These are phyloP conservation scores for Pogoniulus pusillus DNA, from an alignment of 2,797 vertebrate genomes.

Conservation along the genomic window DNA sequence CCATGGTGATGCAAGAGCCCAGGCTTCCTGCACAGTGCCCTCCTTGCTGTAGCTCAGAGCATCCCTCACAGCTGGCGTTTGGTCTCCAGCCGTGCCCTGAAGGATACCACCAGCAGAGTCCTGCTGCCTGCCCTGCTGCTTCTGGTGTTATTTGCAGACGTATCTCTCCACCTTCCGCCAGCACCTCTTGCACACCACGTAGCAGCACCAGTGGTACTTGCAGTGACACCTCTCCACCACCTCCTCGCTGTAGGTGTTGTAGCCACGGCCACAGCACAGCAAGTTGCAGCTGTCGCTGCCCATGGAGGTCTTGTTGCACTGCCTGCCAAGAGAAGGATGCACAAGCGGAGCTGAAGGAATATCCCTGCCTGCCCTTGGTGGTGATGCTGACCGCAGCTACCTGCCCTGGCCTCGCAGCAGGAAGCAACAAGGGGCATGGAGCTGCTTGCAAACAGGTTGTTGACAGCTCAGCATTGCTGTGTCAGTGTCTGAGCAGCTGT, in stretches of 20 bases:
- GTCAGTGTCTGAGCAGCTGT: neutral
- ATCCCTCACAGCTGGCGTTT: accelerated
- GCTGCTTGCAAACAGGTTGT: neutral
- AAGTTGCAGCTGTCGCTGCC: conserved; percentile 78
- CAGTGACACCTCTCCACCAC: conserved; percentile 80
- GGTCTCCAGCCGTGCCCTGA: neutral
- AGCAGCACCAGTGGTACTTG: conserved; percentile 83
- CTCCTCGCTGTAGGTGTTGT: conserved; percentile 79
- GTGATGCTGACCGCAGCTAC: neutral
- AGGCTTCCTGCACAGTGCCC: neutral
- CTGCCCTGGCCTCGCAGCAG: neutral
- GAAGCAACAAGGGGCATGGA: neutral
- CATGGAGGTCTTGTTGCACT: conserved; percentile 77
- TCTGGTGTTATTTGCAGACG: conserved; percentile 73
- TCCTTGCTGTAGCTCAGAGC: neutral
- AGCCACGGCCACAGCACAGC: conserved; percentile 82
- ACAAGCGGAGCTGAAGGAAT: neutral
- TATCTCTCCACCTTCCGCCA: conserved; percentile 72
- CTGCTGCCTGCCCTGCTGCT: neutral
- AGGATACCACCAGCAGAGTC: accelerated
- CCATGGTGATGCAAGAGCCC: accelerated
- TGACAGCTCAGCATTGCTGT: accelerated
- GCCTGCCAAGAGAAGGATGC: conserved; percentile 43
- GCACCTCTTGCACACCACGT: conserved; percentile 80
- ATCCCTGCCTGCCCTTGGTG: neutral